Percentiles rank a stretch among this genome's conserved stretches.
These are phyloP conservation scores for Melieria omissa DNA, from an alignment of 2,888 invertebrate genomes.

Conservation along the genomic window DNA sequence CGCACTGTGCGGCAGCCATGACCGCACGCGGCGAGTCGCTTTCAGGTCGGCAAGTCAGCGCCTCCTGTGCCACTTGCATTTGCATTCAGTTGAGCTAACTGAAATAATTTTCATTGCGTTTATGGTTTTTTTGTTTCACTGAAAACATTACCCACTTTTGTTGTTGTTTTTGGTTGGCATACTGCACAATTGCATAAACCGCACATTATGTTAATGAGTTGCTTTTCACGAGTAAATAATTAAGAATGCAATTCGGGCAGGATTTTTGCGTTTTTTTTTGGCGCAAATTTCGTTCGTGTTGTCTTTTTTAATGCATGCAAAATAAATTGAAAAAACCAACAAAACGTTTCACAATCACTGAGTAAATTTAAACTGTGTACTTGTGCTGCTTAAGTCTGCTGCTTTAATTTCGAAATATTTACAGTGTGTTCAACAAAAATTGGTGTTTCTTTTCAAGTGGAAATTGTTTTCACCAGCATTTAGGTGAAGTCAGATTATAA, in stretches of 20 bases:
- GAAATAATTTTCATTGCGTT: constrained; percentile 22
- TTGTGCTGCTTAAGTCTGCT: no score
- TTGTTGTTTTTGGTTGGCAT: no score
- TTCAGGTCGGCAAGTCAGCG: no score
- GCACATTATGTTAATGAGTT: constrained; percentile 61
- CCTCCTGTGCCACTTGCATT: constrained; percentile 23
- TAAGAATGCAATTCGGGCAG: constrained; percentile 36
- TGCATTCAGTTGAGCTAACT: constrained; percentile 31
- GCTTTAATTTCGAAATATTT: not conserved
- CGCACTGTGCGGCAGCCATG: no score
- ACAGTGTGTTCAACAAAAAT: not conserved
- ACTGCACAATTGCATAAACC: constrained; percentile 36
- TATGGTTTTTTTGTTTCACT: no score
- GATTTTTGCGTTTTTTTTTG: constrained; percentile 22
- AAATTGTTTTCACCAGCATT: not conserved
- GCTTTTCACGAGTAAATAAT: constrained; percentile 37
- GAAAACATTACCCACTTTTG: no score
- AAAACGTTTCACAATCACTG: no score
- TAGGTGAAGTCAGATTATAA: not conserved
- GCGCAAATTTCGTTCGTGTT: constrained; percentile 10
- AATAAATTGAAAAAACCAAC: not conserved
- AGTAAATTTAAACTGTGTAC: no score
- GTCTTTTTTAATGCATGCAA: constrained; percentile 3
- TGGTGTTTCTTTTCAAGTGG: not conserved
- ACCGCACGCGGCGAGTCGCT: no score